Evolutionary conservation across 2,113 vertebrate genomes (phyloP).

Genomic region (Delphinapterus leucas): DNA sequence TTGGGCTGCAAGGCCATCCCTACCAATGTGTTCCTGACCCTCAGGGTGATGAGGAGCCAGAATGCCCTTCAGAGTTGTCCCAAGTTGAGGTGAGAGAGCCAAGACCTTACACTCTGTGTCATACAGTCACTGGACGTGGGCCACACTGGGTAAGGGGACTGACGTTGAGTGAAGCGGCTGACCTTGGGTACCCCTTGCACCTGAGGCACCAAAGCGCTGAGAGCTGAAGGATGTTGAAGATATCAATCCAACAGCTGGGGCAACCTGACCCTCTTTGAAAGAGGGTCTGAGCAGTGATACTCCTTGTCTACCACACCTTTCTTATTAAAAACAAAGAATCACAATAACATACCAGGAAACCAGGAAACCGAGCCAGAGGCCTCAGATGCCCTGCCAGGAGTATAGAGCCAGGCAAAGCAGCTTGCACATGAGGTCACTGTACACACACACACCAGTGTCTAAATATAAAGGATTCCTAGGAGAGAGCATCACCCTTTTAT

Average conservation of each 20-base stretch:
- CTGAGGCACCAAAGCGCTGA: neutral
- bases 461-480: slow-evolving; percentile 36
- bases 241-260: too few relatives aligned
- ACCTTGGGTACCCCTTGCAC: neutral
- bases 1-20: too few relatives aligned
- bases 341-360: neutral
- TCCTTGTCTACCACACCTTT: neutral
- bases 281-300: neutral
- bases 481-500: slow-evolving; percentile 12
- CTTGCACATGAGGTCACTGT: neutral
- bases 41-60: neutral
- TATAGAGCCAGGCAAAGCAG: neutral
- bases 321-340: neutral
- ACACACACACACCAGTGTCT: neutral
- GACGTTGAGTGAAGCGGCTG: neutral
- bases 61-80: neutral
- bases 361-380: neutral
- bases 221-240: neutral
- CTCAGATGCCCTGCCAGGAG: neutral
- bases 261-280: neutral
- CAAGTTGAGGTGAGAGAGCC: neutral
- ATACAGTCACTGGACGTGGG: neutral
- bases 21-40: rapidly evolving
- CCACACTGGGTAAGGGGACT: neutral
- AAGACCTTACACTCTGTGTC: neutral